phyloP scores from a whole-genome alignment of 2,113 vertebrate genomes.

The Triplophysa dalaica region DNA sequence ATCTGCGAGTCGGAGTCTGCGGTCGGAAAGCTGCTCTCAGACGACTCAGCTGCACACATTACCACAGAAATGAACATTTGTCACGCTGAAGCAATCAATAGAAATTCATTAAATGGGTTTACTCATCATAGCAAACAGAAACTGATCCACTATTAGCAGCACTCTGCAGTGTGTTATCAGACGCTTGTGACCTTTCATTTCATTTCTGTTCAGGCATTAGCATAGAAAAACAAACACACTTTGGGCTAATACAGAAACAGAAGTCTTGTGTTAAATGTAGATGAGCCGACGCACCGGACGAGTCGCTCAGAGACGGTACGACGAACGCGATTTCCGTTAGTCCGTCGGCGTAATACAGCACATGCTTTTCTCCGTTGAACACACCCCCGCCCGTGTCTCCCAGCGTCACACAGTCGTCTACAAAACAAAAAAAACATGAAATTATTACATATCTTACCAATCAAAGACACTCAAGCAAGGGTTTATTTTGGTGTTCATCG shows the following conservation, averaged over 20 bases:
- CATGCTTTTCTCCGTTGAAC: conserved; percentile 86
- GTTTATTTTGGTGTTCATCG: not conserved
- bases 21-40: conserved; percentile 82
- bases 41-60: conserved; percentile 74
- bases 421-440: conserved; percentile 41
- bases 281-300: conserved; percentile 73
- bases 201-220: conserved; percentile 5
- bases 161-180: conserved; percentile 4
- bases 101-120: not conserved
- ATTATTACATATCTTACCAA: not conserved
- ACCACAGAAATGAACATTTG: not conserved
- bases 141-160: not conserved
- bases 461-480: too few species aligned
- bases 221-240: not conserved
- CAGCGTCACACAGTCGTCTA: conserved; percentile 76
- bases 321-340: conserved; percentile 89
- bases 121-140: not conserved
- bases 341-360: conserved; percentile 86
- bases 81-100: not conserved
- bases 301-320: conserved; percentile 81
- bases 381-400: conserved; percentile 82
- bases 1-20: conserved; percentile 84
- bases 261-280: not conserved
- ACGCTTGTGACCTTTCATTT: not conserved
- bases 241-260: not conserved